Evolutionary conservation across 1,140 invertebrate species (phyloP).

Genomic region (Platorchestia sp.): DNA sequence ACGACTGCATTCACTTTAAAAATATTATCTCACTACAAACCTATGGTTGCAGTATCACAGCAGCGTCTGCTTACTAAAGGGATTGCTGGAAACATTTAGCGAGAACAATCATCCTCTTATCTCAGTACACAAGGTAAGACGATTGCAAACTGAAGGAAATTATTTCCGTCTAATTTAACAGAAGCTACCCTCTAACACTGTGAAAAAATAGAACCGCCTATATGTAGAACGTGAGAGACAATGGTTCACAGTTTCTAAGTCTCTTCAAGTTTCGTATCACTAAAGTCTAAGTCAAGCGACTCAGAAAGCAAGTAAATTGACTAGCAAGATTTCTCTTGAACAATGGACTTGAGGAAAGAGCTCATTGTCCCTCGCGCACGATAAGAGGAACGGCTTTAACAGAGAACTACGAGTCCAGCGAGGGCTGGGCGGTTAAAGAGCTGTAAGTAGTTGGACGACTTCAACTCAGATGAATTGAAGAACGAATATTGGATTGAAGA

Average conservation of each 20-base stretch:
- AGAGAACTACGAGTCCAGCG: neutral
- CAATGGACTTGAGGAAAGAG: slow-evolving; percentile 44
- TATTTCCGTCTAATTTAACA: neutral
- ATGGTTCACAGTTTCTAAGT: slow-evolving; percentile 28
- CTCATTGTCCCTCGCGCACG: neutral
- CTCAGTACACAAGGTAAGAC: neutral
- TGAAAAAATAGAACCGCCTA: neutral
- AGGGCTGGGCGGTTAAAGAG: neutral
- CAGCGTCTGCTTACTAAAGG: neutral
- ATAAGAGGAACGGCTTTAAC: neutral
- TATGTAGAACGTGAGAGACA: neutral
- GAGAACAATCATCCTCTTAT: neutral
- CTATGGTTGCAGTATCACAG: neutral
- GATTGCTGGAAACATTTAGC: neutral
- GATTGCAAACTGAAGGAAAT: neutral
- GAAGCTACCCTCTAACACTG: neutral
- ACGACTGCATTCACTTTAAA: neutral
- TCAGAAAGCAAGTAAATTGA: slow-evolving; percentile 10
- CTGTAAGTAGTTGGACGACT: neutral
- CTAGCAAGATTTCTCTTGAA: slow-evolving; percentile 34
- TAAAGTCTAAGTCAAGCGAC: neutral
- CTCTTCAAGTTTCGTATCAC: slow-evolving; percentile 44
- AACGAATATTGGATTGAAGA: too few species aligned
- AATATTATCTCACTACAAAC: neutral
- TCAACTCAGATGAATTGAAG: too few species aligned